Evolutionary conservation across 92 coral and sea anemone species (phyloP).

Genomic region (Siderastrea radians): DNA sequence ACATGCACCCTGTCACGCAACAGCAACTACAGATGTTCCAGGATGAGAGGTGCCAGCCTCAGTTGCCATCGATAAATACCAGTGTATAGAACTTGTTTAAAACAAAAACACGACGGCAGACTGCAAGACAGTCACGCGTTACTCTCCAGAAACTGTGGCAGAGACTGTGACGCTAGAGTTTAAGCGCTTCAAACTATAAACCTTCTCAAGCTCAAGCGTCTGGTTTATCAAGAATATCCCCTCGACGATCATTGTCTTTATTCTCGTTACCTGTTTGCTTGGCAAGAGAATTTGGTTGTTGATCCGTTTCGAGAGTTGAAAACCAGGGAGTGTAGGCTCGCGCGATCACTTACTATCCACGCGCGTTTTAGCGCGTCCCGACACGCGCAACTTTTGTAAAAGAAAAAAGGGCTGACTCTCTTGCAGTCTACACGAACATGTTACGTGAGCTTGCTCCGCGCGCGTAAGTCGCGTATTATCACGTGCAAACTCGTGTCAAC

Average conservation of each 20-base stretch:
- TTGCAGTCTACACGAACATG: not conserved
- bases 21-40: not conserved
- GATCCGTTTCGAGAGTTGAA: not conserved
- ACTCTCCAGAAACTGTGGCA: not conserved
- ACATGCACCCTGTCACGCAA: slow-evolving; percentile 6
- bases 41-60: not conserved
- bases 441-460: not conserved
- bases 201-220: no score
- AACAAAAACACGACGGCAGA: not conserved
- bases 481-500: not conserved
- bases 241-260: not conserved
- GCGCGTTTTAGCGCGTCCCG: not conserved
- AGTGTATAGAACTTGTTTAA: not conserved
- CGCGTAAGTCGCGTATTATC: not conserved
- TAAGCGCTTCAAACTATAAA: no score
- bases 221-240: no score
- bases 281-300: not conserved
- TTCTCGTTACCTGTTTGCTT: not conserved
- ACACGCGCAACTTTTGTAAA: not conserved
- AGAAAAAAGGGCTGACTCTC: not conserved
- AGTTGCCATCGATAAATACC: not conserved
- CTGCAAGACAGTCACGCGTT: not conserved
- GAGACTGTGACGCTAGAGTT: not conserved
- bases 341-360: not conserved
- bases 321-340: no score